Evolutionary conservation across 1,140 invertebrate genomes (phyloP), one percentile per base, ranked within the genome.

Genomic region (Drosophila miranda): DNA sequence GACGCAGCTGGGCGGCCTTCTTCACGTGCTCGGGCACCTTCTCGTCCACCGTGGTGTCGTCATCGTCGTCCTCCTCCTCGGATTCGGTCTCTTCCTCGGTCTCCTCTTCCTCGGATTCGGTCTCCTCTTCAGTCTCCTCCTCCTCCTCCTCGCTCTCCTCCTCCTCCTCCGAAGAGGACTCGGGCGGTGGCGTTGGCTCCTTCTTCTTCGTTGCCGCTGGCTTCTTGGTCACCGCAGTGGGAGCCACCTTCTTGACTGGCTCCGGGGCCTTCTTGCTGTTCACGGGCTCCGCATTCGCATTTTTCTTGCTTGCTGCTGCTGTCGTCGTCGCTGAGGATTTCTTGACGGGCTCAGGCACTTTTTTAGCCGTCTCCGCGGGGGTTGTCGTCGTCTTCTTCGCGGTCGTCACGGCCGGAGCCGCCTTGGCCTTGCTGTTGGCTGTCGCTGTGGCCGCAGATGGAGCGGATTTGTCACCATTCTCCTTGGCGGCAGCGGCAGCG

Each of bases 121-220:
- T 67, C 49, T 81, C 84, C 49, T 86, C 84, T 52, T 89, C 86
- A 19, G 54, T 79, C 56, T 89, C 82, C 43, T 80, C 76, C 42
- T 89, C 86, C 23, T 76, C 78, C 23, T 26, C 23, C 16, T 74
- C 78, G 56, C 73, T 80, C 45, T 81, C 80, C 28, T 83, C 79
- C 28, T 83, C 79, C 21, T 86, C 81, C 23, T 82, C 80, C 0
- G 77, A 89, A 6, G 81, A 86, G n/a, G 84, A 86, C 9, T 88
- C 84, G 6, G 88, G 80, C 57, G 79, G 79, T 50, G 88, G 88
- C 23, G 89, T 90, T 6, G 89, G 89, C 44, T 89, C 84, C 58
- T 90, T 90, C 54, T 89, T 90, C 43, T 78, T 89, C 30, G 62
- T 59, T 8, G 72, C 59, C 23, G 60, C 51, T 38, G 78, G 71